Base-by-base conservation (phyloP, 2,113 vertebrate genomes). In the Hyperoodon ampullatus region DNA sequence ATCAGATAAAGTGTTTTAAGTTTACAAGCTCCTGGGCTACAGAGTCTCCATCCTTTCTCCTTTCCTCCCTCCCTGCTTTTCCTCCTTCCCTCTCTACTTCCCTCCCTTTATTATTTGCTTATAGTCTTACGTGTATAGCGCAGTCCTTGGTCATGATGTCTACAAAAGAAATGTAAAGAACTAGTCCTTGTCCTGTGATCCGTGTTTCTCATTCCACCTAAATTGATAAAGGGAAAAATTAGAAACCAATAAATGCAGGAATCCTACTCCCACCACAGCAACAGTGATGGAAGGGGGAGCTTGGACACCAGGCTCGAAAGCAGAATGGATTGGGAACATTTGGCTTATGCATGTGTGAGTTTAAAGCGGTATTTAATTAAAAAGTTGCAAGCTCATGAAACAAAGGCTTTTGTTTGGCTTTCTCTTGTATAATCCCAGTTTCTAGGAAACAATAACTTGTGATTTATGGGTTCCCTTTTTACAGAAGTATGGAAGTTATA, bases 361-460 rank as follows among this genome's bases (percentile, higher is more conserved):
- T 97, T 90, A 95, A 97, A 96, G 24, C 66, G 88, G 91, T 95
- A 80, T 96, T 98, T 97, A 92, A 63, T 96, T 97, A 97, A 95
- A 97, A 97, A 92, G 61, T 96, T 33, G 63, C 66, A 96, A 97
- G 81, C 30, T 98, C 71, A 61, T 87, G 86, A 96, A 98, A 97
- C 75, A 93, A 97, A 33, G 3, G 42, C 23, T 95, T 97, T 96
- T 26, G 30, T 93, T 98, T 96, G 89, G 83, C 81, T 93, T 12
- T 96, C 75, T 88, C 60, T 96, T 94, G 35, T 90, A 30, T 75
- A 97, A 90, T 88, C 83, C 75, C 93, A 90, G n/a, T 21, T 96
- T 98, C 97, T 97, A 97, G 94, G 93, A 97, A 98, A 97, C 66
- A 97, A 96, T 97, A 98, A 97, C 80, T 92, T 95, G n/a, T 96